Base-by-base conservation (phyloP, 2,888 invertebrate species). In the Cryptocephalus primarius region DNA sequence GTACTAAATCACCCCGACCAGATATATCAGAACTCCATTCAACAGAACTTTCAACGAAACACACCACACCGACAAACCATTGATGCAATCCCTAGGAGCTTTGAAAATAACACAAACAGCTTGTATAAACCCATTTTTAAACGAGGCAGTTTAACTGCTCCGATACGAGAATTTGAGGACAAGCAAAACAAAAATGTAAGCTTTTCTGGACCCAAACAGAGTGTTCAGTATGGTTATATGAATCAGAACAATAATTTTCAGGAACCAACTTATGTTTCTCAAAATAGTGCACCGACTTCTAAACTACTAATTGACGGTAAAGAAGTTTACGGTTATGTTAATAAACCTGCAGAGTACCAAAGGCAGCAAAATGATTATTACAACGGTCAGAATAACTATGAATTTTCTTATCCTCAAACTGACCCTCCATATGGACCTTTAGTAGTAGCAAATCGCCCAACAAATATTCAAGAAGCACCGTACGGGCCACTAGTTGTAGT, bases 141-240 rank as follows among this genome's bases (percentile, higher is more conserved):
- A 72, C 72, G 58, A 57, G 75, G 76, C 1, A 76, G 75, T 55
- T 61, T 76, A 39, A 66, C 69, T 4, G 65, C 64, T 43, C 62
- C 65, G 2, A 49, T 48, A 4, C 47, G 47, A n/a, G 58, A 59
- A 46, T 45, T 48, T 8, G 71, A 73, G 8, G 66, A 68, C 41
- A 66, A 68, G 4, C 63, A 63, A 9, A 69, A 71, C 9, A 75
- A 76, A 48, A 71, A 73, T 46, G 76, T 77, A 1, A 76, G 75
- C 53, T 76, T 77, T 53, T 36, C 57, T 56, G 49, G 55, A 55
- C 50, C 50, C 48, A 8, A 50, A 53, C 40, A 57, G 55, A 44
- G 44, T 33, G 44, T 33, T n/a, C 57, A 59, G 36, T 53, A 71
- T 48, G 75, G 75, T 9, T 69, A 58, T 47, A 66, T 65, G 0